These are phyloP conservation scores for Cygnus buccinator DNA, from an alignment of 2,113 vertebrate species.

Conservation along the genomic window DNA sequence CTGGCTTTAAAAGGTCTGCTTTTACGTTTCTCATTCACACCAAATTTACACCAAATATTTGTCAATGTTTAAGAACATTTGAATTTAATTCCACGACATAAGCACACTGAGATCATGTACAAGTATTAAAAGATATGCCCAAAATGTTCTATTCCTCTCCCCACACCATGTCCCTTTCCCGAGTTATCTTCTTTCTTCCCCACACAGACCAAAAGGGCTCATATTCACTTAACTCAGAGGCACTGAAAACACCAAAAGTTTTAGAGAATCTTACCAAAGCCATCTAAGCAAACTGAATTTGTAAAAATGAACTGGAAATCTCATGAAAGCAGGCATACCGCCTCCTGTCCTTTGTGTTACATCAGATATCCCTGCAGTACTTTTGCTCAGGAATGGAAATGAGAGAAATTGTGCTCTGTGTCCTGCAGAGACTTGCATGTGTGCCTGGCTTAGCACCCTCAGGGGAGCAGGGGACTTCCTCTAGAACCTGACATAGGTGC, in stretches of 20 bases:
- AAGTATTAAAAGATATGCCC: not conserved
- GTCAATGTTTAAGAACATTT: not conserved
- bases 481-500: not conserved
- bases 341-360: not conserved
- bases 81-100: not conserved
- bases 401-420: not conserved
- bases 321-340: not conserved
- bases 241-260: not conserved
- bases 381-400: not conserved
- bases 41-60: not conserved
- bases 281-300: not conserved
- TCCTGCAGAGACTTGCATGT: not conserved
- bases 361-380: not conserved
- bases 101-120: not conserved
- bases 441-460: rapidly evolving
- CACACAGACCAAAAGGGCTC: not conserved
- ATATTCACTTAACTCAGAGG: not conserved
- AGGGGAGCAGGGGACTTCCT: not conserved
- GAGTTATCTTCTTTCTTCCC: not conserved
- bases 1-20: not conserved
- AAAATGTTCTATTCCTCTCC: not conserved
- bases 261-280: not conserved
- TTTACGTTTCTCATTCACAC: not conserved
- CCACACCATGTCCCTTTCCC: not conserved
- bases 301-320: not conserved